Conservation (phyloP, 1,140 invertebrate genomes). For the Anoplolepis gracilipes region DNA sequence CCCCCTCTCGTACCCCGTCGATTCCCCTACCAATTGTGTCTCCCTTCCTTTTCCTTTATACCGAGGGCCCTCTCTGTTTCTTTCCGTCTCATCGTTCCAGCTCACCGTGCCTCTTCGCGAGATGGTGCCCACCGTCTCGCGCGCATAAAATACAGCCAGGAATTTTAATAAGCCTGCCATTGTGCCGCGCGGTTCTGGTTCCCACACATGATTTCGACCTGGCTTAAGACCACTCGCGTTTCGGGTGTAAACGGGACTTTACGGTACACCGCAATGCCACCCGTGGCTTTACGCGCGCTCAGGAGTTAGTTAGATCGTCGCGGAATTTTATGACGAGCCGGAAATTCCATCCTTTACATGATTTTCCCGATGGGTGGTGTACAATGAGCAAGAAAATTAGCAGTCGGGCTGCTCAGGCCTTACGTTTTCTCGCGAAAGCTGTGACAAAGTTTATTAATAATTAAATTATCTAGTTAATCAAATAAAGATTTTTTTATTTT, state of each 20-base stretch:
- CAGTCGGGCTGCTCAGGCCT: not conserved
- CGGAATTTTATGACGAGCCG: conserved; percentile 68
- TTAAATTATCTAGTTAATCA: not conserved
- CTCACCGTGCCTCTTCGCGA: conserved; percentile 68
- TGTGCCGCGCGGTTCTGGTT: conserved; percentile 75
- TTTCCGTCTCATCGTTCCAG: conserved; percentile 48
- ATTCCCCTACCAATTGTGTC: conserved; percentile 43
- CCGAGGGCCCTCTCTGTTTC: conserved; percentile 40
- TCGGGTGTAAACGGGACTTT: conserved; percentile 72
- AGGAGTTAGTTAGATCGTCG: conserved; percentile 72
- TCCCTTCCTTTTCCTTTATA: conserved; percentile 46
- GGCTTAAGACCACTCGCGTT: conserved; percentile 68
- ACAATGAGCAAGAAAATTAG: conserved; percentile 24
- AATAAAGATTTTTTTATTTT: not conserved
- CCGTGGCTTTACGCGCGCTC: conserved; percentile 68
- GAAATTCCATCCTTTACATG: conserved; percentile 38
- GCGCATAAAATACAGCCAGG: conserved; percentile 80
- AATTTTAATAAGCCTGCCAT: conserved; percentile 82
- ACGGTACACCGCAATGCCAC: conserved; percentile 58
- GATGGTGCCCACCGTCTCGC: conserved; percentile 73
- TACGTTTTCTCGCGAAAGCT: not conserved
- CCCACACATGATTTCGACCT: conserved; percentile 78
- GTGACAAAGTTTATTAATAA: not conserved
- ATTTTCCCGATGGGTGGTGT: not conserved
- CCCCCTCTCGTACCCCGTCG: conserved; percentile 66